phyloP scores from a whole-genome alignment of 1,140 invertebrate genomes.

The Nixonia krombeini region DNA sequence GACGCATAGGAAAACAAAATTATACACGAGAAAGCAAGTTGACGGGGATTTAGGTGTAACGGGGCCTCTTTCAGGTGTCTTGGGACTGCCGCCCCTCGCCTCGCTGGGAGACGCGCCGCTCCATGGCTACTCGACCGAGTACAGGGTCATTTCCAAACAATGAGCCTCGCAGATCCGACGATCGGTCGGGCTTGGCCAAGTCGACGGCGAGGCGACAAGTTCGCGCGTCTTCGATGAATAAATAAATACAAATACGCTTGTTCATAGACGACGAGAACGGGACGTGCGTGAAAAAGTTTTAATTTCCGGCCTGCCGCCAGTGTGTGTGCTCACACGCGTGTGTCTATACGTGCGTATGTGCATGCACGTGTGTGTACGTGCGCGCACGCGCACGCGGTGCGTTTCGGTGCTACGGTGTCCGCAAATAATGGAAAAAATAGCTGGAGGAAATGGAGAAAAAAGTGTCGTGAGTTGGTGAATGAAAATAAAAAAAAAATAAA shows the following conservation, averaged over 20 bases:
- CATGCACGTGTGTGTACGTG: background rate
- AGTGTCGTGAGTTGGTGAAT: constrained; percentile 11
- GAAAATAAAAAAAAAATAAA: background rate
- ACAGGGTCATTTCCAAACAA: constrained; percentile 68
- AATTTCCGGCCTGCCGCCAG: constrained; percentile 28
- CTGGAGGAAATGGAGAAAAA: background rate
- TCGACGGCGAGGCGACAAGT: constrained; percentile 23
- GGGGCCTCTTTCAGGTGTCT: constrained; percentile 62
- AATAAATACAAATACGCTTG: constrained; percentile 26
- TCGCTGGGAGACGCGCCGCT: constrained; percentile 57
- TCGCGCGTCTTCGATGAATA: constrained; percentile 25
- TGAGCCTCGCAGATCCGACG: constrained; percentile 48
- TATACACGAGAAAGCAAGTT: constrained; percentile 19
- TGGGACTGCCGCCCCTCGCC: constrained; percentile 61
- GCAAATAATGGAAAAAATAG: constrained; percentile 4
- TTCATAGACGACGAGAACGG: constrained; percentile 25
- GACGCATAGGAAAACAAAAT: constrained; percentile 11
- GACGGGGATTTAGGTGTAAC: constrained; percentile 48
- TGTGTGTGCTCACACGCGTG: background rate
- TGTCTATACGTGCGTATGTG: constrained; percentile 2
- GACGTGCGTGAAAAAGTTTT: constrained; percentile 35
- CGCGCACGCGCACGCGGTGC: too few relatives aligned
- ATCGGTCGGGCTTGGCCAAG: constrained; percentile 33
- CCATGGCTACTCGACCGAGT: constrained; percentile 62
- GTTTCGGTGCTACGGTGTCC: too few relatives aligned